Base-by-base conservation (phyloP, 2,888 invertebrate genomes). In the Halictus ligatus region DNA sequence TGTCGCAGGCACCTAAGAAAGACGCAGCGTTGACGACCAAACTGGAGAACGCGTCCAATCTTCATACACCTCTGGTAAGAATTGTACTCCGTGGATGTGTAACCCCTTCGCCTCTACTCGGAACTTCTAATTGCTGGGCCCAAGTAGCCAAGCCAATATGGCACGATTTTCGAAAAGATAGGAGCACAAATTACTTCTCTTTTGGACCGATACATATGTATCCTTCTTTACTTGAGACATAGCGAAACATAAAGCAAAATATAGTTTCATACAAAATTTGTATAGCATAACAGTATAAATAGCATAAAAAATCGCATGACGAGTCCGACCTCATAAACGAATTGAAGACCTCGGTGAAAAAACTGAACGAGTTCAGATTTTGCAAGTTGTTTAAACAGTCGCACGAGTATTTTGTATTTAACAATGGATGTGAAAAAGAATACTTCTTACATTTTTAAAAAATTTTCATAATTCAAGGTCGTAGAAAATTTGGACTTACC, bases 11-110 rank as follows among this genome's bases (percentile, higher is more conserved):
- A n/a, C 60, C 76, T 6, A 87, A 89, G 21, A 85, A 80, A 54
- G 77, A 83, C n/a, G 76, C 73, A n/a, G 60, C 69, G 50, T 80
- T 89, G 29, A 46, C 78, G 15, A 77, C 72, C 18, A 78, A 79
- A 58, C 12, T 29, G 67, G 83, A 86, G 18, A 81, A 80, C 29
- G 64, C 90, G 21, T 77, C 89, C 12, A 88, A 77, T 75, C 75
- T 91, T 81, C 88, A 89, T 54, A 92, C 92, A n/a, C 92, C 92
- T 25, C 50, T 91, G 92, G 92, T 92, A 88, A 91, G 89, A 69
- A 43, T 77, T 48, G 6, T 75, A 48, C 18, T 25, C 8, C 12
- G 40, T 54, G 54, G 25, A 75, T 35, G 64, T 77, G 43, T 43
- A 43, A 43, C 43, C 43, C 43, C 43, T 10, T 43, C 8, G 43